Evolutionary conservation across 2,888 invertebrate genomes (phyloP), one percentile per base, ranked within the genome.

Genomic region (Harpalus rufipes): DNA sequence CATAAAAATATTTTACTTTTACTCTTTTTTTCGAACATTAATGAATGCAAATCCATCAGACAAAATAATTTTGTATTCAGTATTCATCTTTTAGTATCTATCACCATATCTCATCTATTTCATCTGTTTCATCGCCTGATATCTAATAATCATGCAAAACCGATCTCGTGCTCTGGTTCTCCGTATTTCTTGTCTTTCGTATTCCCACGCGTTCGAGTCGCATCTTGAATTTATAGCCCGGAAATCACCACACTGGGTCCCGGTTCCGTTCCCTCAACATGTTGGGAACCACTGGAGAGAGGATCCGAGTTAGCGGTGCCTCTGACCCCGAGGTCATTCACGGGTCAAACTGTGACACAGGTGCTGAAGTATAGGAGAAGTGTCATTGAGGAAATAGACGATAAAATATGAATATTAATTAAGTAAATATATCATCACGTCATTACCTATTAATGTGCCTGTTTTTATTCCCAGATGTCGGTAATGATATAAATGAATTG

Each of bases 261-360:
- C 32, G 32, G 32, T 72, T 14, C 16, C 8, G 59, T 59, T n/a
- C 14, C 16, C 10, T 41, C 72, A 16, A 41, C 65, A 21, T 18
- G 72, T 72, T 39, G 79, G 39, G 59, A 39, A 79, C 79, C 59
- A 61, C 79, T 79, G 79, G 59, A 79, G 79, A 79, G 59, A 59
- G 79, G 79, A 41, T 72, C 72, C 18, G 59, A 18, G 14, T 59
- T 68, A 68, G 68, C 68, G 68, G 68, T 68, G 68, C 68, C 68
- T 68, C 12, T 68, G 68, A 68, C 68, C 68, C 16, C 41, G 18
- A 41, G 68, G 68, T 68, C 68, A 68, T 12, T 12, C 7, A 7
- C 6, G 41, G 68, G 68, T 68, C 68, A 68, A 68, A 39, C 68
- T 68, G 68, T 41, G 68, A 68, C 68, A 68, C 68, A 68, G 68